Conservation (phyloP, 2,113 vertebrate genomes). For the Theristicus caerulescens region DNA sequence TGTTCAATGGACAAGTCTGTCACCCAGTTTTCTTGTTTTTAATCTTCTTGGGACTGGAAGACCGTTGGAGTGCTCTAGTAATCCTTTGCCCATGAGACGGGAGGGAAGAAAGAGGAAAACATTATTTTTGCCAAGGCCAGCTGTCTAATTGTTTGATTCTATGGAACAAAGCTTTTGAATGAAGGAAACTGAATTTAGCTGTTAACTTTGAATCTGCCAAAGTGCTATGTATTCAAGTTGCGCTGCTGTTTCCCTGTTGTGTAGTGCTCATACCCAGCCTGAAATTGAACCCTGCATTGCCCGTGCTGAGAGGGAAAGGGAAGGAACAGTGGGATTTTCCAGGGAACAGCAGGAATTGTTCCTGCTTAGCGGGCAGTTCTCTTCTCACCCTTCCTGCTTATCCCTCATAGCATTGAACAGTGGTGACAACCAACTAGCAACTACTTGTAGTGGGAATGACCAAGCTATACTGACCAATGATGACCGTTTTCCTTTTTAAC, state of each 20-base stretch:
- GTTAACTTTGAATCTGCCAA: background rate
- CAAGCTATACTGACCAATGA: background rate
- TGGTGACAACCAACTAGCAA: background rate
- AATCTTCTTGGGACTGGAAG: background rate
- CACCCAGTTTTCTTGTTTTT: background rate
- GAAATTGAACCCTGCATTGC: background rate
- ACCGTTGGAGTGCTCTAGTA: background rate
- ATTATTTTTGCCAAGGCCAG: background rate
- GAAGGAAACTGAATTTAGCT: background rate
- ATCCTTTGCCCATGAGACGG: background rate
- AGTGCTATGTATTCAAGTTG: background rate
- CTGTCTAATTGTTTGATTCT: background rate
- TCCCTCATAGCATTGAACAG: background rate
- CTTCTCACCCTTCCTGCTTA: background rate
- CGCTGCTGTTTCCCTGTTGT: background rate
- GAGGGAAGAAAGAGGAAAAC: background rate
- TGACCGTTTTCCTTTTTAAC: background rate
- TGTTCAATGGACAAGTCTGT: background rate
- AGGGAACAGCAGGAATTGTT: background rate
- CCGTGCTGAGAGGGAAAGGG: fast-evolving
- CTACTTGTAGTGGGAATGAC: background rate
- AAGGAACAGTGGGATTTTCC: background rate
- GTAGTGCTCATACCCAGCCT: background rate
- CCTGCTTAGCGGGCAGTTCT: background rate
- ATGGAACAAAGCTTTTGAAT: background rate